phyloP scores from a whole-genome alignment of 2,888 invertebrate genomes.

The Hololepta plana region DNA sequence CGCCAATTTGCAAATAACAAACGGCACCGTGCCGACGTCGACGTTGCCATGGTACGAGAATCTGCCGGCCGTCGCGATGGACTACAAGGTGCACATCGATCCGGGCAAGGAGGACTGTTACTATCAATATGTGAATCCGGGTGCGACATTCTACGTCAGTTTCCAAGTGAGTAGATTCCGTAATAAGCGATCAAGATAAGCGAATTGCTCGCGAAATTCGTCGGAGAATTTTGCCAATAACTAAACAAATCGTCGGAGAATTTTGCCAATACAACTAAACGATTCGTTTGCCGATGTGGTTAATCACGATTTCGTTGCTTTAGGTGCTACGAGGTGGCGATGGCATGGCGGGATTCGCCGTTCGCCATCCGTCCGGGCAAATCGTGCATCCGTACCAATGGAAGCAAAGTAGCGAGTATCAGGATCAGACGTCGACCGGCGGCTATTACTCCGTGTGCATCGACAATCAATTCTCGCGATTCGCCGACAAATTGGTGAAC shows the following conservation, averaged over 20 bases:
- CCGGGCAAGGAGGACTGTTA: slow-evolving; percentile 94
- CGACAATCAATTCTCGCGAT: slow-evolving; percentile 84
- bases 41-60: slow-evolving; percentile 69
- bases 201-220: too few species aligned
- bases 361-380: slow-evolving; percentile 67
- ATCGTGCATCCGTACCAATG: slow-evolving; percentile 83
- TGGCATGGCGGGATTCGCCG: slow-evolving; percentile 85
- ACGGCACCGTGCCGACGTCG: too few species aligned
- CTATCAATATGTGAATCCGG: slow-evolving; percentile 81
- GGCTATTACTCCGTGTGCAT: slow-evolving; percentile 85
- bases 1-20: too few species aligned
- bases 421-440: slow-evolving; percentile 61
- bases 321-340: slow-evolving; percentile 86
- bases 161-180: slow-evolving; percentile 52
- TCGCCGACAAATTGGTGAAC: slow-evolving; percentile 77
- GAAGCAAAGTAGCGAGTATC: slow-evolving; percentile 77
- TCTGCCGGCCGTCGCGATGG: slow-evolving; percentile 83
- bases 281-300: background rate
- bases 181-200: too few species aligned
- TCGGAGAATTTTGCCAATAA: background rate
- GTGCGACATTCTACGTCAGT: slow-evolving; percentile 84
- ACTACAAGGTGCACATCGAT: slow-evolving; percentile 88
- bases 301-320: slow-evolving; percentile 9
- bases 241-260: slow-evolving; percentile 2
- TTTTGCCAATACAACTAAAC: background rate